These are phyloP conservation scores for human DNA, from an alignment of 2,113 vertebrate species.

Conservation along the genomic window GRCh38 chr2:60451501-60452000, in stretches of 20 bases:
- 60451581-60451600: constrained; percentile 38
- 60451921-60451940: constrained; percentile 34
- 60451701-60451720: constrained; percentile 64
- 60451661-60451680: constrained; percentile 62
- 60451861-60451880: constrained; percentile 72
- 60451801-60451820: constrained; percentile 79
- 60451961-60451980: constrained; percentile 63
- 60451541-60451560: not conserved
- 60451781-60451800: constrained; percentile 60
- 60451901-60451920: constrained; percentile 53
- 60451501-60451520: not conserved
- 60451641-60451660: constrained; percentile 46
- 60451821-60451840: constrained; percentile 70
- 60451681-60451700: constrained; percentile 59
- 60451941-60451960: constrained; percentile 70
- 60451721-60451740: constrained; percentile 33
- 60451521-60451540: not conserved
- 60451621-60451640: constrained; percentile 51
- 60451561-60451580: not conserved
- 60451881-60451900: constrained; percentile 72
- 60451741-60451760: constrained; percentile 74
- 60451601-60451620: constrained; percentile 44
- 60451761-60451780: constrained; percentile 69
- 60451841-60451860: constrained; percentile 70
- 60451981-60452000: constrained; percentile 25